Evolutionary conservation across 2,797 vertebrate species (phyloP), one percentile per base, ranked within the genome.

Genomic region (Melanotaenia nigrans): DNA sequence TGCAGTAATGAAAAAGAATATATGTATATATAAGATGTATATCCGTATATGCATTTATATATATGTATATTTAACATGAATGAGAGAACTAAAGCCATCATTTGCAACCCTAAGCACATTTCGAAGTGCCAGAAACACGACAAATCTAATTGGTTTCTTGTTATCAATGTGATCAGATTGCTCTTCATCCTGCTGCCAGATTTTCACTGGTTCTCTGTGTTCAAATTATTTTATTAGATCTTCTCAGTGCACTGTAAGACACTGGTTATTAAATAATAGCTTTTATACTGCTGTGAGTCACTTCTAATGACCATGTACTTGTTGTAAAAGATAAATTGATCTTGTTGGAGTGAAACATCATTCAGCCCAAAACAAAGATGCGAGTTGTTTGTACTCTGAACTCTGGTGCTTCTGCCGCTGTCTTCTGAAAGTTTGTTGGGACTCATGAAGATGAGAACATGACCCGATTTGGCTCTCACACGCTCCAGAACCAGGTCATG

Each of bases 61-160:
- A 87, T 74, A 89, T 28, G 64, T 85, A 78, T 85, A 56, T 93
- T 78, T 93, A 88, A 86, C 59, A 89, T 71, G 85, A 90, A 87
- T 82, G 89, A 93, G 73, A 89, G 92, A 92, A 95, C 94, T 96
- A 96, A 99, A 99, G 97, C 96, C 97, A 98, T 99, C 95, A 94
- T 95, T 97, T 97, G 96, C 96, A 95, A 97, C 93, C 94, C 95
- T 95, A 96, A 97, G 95, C 97, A 96, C 95, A 96, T 94, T 91
- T 94, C 93, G 90, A 95, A 90, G 94, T 95, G 95, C 94, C 92
- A 89, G 66, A 90, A 79, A 88, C 78, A 85, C 68, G 76, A 84
- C 83, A 83, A 81, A 80, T 90, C 81, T 81, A 89, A 92, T 92
- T 87, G 85, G 87, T 93, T 91, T 93, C 90, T 88, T 85, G 90